Conservation (phyloP, 2,888 invertebrate species). For the Diloba caeruleocephala region DNA sequence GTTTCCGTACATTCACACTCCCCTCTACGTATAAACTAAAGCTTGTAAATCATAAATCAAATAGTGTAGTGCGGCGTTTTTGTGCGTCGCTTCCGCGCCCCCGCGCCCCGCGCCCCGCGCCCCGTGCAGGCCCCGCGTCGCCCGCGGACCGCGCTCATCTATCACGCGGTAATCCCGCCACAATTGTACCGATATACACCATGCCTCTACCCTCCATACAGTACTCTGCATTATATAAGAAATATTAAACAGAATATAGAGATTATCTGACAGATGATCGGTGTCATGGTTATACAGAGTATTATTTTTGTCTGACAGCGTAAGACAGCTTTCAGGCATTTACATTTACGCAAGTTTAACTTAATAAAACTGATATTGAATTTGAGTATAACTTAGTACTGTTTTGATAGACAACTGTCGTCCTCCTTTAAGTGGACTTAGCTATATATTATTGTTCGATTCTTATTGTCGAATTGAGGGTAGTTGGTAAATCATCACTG, state of each 20-base stretch:
- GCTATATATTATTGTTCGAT: too few species aligned
- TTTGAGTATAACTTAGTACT: too few species aligned
- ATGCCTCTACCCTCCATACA: background rate
- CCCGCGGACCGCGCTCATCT: constrained; percentile 28
- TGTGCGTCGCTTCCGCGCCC: background rate
- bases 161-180: constrained; percentile 38
- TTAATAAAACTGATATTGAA: too few species aligned
- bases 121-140: background rate
- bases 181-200: constrained; percentile 21
- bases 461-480: too few species aligned
- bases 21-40: too few species aligned
- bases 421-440: too few species aligned
- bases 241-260: background rate
- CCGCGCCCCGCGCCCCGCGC: background rate
- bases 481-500: too few species aligned
- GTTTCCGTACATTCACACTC: background rate
- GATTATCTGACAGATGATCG: background rate
- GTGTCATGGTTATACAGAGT: background rate
- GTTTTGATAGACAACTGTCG: too few species aligned
- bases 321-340: too few species aligned
- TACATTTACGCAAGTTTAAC: too few species aligned
- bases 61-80: background rate
- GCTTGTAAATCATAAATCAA: background rate
- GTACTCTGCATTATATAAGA: background rate
- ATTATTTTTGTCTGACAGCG: too few species aligned